Evolutionary conservation across 92 coral and sea anemone species (phyloP), one percentile per base, ranked within the genome.

Genomic region (Phymanthus crucifer): DNA sequence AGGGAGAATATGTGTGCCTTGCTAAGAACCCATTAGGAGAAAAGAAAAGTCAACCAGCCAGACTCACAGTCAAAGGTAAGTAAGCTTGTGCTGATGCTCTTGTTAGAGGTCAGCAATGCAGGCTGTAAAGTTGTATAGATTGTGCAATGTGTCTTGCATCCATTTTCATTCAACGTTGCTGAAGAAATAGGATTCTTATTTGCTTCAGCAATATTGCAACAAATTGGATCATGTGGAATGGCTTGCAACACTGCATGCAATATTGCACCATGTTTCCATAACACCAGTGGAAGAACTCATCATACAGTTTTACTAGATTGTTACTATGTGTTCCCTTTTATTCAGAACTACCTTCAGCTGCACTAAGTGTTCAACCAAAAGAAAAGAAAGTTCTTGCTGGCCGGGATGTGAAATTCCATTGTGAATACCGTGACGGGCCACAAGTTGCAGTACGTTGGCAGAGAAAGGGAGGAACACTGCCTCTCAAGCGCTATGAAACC

Each of bases 21-120:
- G 98, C 99, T 34, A 78, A 87, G 19, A 91, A 91, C 71, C 89
- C 90, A 19, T 40, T 92, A 33, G 97, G 93, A 37, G 88, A 81
- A 57, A 87, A 64, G 79, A 79, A 85, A 50, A 93, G 98, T 64
- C 40, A 52, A 45, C 32, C 83, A 6, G 99, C 94, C 34, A 80
- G 45, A 40, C 74, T 96, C 1, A 84, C 84, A 56, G 90, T 94
- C 18, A 90, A 86, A 81, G 98, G 99, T 96, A 71, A 17, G 82
- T 61, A 14, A 40, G 36, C 23, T 12, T 32, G 2, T 32, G 2
- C 17, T 70, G 6, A 18, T 31, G 1, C 37, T 34, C 14, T 50
- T 50, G n/a, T 2, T 17, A 50, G 16, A 11, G 57, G 10, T 50
- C 21, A 50, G 0, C 16, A 13, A 19, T 29, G 1, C 10, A 23